phyloP scores from a whole-genome alignment of 2,113 vertebrate genomes.

The Sturnus vulgaris region DNA sequence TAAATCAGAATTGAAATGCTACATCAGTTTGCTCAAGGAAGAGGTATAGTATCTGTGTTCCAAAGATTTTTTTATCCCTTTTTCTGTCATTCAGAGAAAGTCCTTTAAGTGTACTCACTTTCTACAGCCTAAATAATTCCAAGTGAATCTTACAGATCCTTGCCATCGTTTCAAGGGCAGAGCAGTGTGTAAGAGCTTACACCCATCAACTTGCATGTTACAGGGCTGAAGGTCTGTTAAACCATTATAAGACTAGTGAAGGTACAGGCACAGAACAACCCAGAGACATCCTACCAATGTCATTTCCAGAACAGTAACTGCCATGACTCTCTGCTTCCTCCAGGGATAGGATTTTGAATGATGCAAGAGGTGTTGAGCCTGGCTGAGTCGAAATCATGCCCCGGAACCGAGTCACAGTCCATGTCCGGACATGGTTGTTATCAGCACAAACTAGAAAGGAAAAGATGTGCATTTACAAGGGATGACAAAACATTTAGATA shows the following conservation, averaged over 20 bases:
- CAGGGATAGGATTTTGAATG: conserved; percentile 94
- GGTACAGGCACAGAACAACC: not conserved
- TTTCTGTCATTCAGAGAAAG: not conserved
- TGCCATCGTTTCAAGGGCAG: not conserved
- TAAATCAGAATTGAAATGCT: not conserved
- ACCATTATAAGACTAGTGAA: not conserved
- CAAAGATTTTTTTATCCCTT: not conserved
- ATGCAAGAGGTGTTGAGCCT: conserved; percentile 92
- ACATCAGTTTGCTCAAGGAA: not conserved
- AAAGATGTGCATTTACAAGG: not conserved
- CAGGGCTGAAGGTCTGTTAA: not conserved
- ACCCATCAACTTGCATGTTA: not conserved
- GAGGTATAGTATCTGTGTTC: not conserved
- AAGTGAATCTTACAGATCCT: not conserved
- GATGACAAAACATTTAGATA: not conserved
- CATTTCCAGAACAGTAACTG: conserved; percentile 93
- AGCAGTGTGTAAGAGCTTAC: not conserved
- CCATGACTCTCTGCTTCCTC: conserved; percentile 94
- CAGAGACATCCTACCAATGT: conserved; percentile 81
- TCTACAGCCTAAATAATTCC: not conserved
- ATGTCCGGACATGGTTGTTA: conserved; percentile 95
- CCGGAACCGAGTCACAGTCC: conserved; percentile 95
- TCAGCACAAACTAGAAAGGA: conserved; percentile 88
- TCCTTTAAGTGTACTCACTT: not conserved
- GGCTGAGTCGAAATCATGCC: conserved; percentile 99